phyloP scores from a whole-genome alignment of 2,797 vertebrate genomes.

The Champsocephalus esox region DNA sequence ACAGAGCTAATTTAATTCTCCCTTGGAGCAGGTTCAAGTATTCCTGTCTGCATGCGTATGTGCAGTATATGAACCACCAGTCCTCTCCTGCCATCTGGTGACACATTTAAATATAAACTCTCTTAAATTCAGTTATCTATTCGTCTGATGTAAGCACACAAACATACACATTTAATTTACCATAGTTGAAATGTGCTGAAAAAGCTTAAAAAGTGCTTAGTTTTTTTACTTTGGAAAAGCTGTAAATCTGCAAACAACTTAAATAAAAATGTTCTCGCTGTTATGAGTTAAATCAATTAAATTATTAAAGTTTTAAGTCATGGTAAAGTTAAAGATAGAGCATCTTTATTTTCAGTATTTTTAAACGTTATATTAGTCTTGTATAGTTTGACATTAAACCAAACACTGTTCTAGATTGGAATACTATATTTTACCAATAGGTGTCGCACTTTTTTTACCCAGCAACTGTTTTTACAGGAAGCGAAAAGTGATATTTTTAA shows the following conservation, averaged over 20 bases:
- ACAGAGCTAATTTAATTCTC: slow-evolving; percentile 43
- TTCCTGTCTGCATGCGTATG: neutral
- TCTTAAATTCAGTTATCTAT: neutral
- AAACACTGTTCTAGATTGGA: no score
- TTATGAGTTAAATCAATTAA: neutral
- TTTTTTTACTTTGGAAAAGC: no score
- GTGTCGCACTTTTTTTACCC: no score
- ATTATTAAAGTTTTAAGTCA: neutral
- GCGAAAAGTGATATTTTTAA: no score
- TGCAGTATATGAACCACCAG: slow-evolving; percentile 37
- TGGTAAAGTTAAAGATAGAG: neutral
- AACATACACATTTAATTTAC: no score
- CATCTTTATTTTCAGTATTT: neutral
- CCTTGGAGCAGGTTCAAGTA: neutral
- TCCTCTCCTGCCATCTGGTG: slow-evolving; percentile 66
- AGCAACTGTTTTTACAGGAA: neutral
- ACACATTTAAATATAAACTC: slow-evolving; percentile 7
- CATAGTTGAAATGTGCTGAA: no score
- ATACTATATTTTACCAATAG: no score
- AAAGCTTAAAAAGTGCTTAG: no score
- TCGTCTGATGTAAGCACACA: neutral
- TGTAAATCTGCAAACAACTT: no score
- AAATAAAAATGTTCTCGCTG: no score
- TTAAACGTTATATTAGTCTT: neutral
- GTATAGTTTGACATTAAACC: no score